phyloP scores from a whole-genome alignment of 2,113 vertebrate species.

The Lontra canadensis region DNA sequence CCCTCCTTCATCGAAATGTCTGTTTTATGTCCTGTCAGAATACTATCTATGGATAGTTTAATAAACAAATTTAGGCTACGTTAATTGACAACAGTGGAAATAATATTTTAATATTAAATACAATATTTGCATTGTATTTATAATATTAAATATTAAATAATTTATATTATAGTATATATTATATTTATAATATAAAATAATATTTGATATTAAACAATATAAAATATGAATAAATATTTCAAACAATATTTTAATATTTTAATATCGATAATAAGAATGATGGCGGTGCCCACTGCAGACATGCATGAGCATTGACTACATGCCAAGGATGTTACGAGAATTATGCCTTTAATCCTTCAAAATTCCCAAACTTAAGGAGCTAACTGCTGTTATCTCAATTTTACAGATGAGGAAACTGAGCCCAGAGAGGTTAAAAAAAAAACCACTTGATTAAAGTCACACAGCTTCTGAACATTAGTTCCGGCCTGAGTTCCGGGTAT shows the following conservation, averaged over 20 bases:
- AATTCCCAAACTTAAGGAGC: neutral
- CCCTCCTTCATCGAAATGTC: neutral
- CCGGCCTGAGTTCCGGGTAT: neutral
- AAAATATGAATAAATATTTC: too few species aligned
- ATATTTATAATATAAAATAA: too few species aligned
- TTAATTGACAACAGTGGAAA: neutral
- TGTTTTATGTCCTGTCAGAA: neutral
- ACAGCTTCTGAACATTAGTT: neutral
- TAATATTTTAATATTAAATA: neutral
- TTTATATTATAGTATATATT: too few species aligned
- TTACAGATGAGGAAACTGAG: neutral
- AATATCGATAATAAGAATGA: neutral
- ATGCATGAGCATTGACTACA: neutral
- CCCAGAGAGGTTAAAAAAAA: neutral
- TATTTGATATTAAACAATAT: too few species aligned
- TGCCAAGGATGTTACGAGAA: neutral
- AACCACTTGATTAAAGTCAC: neutral
- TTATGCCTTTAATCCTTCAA: slow-evolving; percentile 3
- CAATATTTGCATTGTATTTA: too few species aligned
- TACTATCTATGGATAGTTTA: neutral
- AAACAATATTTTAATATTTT: neutral
- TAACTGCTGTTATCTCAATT: neutral
- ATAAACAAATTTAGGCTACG: neutral
- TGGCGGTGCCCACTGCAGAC: neutral
- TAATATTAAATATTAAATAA: neutral